These are phyloP conservation scores for Acleris laterana DNA, from an alignment of 2,888 invertebrate species.

Conservation along the genomic window DNA sequence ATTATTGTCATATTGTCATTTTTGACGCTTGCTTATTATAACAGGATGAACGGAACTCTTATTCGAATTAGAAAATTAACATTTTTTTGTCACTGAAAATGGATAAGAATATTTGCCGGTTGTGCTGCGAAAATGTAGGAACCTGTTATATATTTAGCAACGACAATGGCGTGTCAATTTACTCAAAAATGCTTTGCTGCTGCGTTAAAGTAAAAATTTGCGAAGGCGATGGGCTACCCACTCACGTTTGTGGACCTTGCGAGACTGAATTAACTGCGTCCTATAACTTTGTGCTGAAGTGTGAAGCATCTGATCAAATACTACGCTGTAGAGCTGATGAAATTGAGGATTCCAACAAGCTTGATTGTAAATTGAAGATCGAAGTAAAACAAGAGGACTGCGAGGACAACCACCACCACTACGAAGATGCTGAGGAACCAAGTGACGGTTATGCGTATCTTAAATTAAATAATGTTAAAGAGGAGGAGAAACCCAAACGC, in stretches of 20 bases:
- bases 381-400: conserved; percentile 56
- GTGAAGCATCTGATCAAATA: conserved; percentile 61
- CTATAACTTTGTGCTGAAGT: conserved; percentile 62
- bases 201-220: conserved; percentile 56
- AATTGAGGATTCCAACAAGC: conserved; percentile 21
- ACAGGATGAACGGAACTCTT: too few relatives aligned
- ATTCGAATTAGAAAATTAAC: conserved; percentile 1
- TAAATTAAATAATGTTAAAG: conserved; percentile 13
- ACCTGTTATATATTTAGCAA: conserved; percentile 52
- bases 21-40: too few relatives aligned
- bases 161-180: conserved; percentile 44
- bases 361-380: conserved; percentile 43
- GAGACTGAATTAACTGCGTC: conserved; percentile 53
- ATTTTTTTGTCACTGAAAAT: conserved; percentile 42
- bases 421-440: conserved; percentile 38
- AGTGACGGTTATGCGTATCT: conserved; percentile 9
- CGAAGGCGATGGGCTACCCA: conserved; percentile 62
- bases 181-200: conserved; percentile 61
- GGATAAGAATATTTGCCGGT: conserved; percentile 57
- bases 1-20: too few relatives aligned
- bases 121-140: conserved; percentile 60
- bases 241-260: conserved; percentile 57
- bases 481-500: conserved; percentile 38
- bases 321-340: conserved; percentile 47
- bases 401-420: conserved; percentile 39